Evolutionary conservation across 2,113 vertebrate genomes (phyloP), one percentile per base, ranked within the genome.

Genomic region (Coregonus clupeaformis): DNA sequence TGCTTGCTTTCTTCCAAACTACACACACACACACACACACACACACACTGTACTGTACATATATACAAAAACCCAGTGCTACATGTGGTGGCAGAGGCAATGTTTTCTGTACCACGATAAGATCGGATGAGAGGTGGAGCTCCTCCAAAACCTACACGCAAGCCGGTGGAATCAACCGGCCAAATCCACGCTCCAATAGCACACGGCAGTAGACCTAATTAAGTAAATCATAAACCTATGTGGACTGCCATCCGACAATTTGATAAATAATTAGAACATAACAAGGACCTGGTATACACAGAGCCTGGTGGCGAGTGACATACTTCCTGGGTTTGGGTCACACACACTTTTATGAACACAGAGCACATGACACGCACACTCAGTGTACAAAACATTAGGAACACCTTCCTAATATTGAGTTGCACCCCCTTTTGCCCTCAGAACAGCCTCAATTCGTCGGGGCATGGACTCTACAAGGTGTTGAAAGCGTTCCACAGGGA

Each of bases 341-440:
- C 89, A 85, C 80, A 80, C 84, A 91, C 70, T 36, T 84, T 36
- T 91, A 91, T 90, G 86, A 89, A 90, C 90, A 93, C 90, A 91
- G 89, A 81, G 55, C n/a, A 45, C 55, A 30, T 3, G 59, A 45
- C 55, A 30, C 3, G 59, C 55, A 22, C 13, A 74, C 13, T 30
- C 3, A 42, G 36, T 11, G 36, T 12, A 42, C 36, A 42, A 42
- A 12, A 42, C 36, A 42, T 42, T 42, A 42, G 9, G 7, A 42
- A 42, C 36, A 42, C 9, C 9, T 1, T 42, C 2, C 36, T 9
- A 11, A 11, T 12, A 42, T 42, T 12, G 36, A 42, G 36, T 3
- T 42, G 36, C 36, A 42, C 9, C 36, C 36, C 36, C 36, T 2
- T 42, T 12, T 42, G 36, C 36, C 9, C 36, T 42, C 36, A 42